Percentiles rank a stretch among this genome's conserved stretches.
phyloP scores from a whole-genome alignment of 2,797 vertebrate genomes.

The Sphenodon punctatus region DNA sequence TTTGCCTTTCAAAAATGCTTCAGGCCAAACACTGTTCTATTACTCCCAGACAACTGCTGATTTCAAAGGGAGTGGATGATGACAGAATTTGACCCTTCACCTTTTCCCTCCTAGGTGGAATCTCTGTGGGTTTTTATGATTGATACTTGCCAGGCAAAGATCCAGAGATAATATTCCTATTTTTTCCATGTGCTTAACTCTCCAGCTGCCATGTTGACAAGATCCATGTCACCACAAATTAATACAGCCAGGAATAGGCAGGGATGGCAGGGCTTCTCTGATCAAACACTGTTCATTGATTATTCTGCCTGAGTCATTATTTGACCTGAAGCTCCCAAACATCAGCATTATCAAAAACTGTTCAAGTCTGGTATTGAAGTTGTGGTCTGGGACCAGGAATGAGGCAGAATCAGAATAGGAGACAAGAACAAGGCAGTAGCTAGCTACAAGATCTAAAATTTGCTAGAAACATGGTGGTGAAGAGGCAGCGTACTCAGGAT shows the following conservation, averaged over 20 bases:
- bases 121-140: background rate
- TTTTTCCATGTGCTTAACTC: constrained; percentile 11
- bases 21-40: constrained; percentile 9
- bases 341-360: background rate
- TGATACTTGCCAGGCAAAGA: background rate
- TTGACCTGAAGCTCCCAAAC: constrained; percentile 29
- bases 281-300: background rate
- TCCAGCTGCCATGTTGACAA: background rate
- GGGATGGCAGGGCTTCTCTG: background rate
- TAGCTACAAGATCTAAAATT: no score
- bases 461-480: no score
- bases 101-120: background rate
- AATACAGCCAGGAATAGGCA: background rate
- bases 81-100: constrained; percentile 27
- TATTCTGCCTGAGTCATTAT: constrained; percentile 13
- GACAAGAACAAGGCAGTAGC: no score
- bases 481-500: no score
- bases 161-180: background rate
- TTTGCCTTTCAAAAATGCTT: constrained; percentile 16
- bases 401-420: no score
- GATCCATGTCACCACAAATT: background rate
- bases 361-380: background rate
- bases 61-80: constrained; percentile 4
- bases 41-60: constrained; percentile 11
- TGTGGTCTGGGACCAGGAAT: background rate